Evolutionary conservation across 2,888 invertebrate species (phyloP).

Genomic region (Lepidonotus clava): DNA sequence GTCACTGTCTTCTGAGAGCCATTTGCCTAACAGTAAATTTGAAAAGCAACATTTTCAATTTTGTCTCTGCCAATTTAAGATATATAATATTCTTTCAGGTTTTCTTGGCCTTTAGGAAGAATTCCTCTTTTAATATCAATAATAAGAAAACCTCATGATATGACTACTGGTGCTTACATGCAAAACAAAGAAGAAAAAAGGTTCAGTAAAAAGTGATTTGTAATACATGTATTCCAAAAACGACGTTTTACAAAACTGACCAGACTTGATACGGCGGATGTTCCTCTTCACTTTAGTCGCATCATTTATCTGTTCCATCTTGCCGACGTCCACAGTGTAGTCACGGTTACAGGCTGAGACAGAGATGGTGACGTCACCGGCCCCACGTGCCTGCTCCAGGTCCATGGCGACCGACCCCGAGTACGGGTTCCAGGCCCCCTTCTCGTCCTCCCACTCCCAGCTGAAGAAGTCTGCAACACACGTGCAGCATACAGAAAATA

Average conservation of each 20-base stretch:
- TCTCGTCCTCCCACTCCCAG: slow-evolving; percentile 77
- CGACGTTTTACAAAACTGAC: no score
- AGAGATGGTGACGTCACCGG: slow-evolving; percentile 63
- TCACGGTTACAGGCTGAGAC: slow-evolving; percentile 57
- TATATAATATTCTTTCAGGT: no score
- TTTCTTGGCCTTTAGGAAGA: no score
- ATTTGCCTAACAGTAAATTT: no score
- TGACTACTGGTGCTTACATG: no score
- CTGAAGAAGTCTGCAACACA: slow-evolving; percentile 69
- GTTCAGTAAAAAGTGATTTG: no score
- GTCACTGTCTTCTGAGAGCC: no score
- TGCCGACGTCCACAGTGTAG: slow-evolving; percentile 70
- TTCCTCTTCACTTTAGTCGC: slow-evolving; percentile 69
- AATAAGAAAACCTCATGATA: no score
- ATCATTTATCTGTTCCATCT: slow-evolving; percentile 73
- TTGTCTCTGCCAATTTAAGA: background rate
- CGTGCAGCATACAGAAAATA: no score
- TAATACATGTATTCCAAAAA: no score
- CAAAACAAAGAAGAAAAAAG: no score
- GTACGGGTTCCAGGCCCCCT: slow-evolving; percentile 71
- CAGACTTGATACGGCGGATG: slow-evolving; percentile 69
- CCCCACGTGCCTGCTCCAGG: slow-evolving; percentile 67
- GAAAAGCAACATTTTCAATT: background rate
- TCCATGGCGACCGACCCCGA: slow-evolving; percentile 62
- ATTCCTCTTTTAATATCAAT: no score